Conservation (phyloP, 2,888 invertebrate species). For the Conomelus anceps region DNA sequence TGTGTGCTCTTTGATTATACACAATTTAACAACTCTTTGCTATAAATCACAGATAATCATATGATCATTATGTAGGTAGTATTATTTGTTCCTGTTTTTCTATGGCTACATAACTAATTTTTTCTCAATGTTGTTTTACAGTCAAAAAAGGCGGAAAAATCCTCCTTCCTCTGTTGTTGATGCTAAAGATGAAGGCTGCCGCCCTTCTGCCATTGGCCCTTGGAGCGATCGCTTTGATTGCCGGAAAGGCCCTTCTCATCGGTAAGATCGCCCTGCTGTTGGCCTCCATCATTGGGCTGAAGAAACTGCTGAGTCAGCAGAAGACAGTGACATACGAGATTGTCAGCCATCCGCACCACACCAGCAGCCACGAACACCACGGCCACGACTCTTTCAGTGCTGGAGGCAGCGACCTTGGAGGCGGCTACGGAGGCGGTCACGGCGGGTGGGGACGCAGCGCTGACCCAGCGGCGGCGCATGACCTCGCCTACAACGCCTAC, state of each 20-base stretch:
- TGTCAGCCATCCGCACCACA: slow-evolving; percentile 76
- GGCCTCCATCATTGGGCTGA: slow-evolving; percentile 75
- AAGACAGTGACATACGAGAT: slow-evolving; percentile 86
- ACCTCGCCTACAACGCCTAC: slow-evolving; percentile 72
- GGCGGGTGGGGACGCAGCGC: slow-evolving; percentile 70
- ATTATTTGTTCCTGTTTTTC: no score
- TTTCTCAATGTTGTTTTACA: slow-evolving; percentile 26
- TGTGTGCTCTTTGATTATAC: no score
- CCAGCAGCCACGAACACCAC: slow-evolving; percentile 58
- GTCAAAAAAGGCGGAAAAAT: slow-evolving; percentile 64
- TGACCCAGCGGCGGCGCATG: slow-evolving; percentile 64
- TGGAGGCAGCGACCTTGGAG: slow-evolving; percentile 50
- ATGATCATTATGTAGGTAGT: no score
- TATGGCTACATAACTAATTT: no score
- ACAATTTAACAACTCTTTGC: no score
- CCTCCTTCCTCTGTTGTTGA: slow-evolving; percentile 66
- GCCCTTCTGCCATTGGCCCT: slow-evolving; percentile 70
- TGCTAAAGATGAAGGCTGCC: slow-evolving; percentile 70
- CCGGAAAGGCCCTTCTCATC: slow-evolving; percentile 75
- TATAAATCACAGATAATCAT: no score
- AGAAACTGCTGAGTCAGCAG: slow-evolving; percentile 71
- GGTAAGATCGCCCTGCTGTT: slow-evolving; percentile 79
- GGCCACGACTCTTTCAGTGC: slow-evolving; percentile 59
- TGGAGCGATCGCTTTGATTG: slow-evolving; percentile 75
- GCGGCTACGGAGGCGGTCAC: slow-evolving; percentile 44